phyloP scores from a whole-genome alignment of 2,888 invertebrate species.

The Drosophila recens region DNA sequence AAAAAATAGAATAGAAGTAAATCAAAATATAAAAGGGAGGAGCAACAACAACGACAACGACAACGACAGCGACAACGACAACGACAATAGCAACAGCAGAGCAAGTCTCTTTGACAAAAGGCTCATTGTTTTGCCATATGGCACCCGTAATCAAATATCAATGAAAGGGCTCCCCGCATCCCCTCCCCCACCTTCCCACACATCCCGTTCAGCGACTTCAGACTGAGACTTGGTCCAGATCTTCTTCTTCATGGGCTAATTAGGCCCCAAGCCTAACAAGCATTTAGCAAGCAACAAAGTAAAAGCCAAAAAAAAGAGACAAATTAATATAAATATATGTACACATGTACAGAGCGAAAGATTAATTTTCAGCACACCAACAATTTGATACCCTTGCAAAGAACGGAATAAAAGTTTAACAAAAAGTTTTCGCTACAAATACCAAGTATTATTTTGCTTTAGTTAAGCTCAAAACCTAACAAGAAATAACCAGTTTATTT shows the following conservation, averaged over 20 bases:
- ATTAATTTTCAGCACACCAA: not conserved
- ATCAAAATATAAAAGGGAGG: constrained; percentile 12
- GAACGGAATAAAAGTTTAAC: not conserved
- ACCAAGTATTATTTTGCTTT: too few species aligned
- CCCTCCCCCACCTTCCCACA: not conserved
- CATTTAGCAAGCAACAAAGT: constrained; percentile 12
- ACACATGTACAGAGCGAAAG: not conserved
- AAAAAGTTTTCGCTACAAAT: too few species aligned
- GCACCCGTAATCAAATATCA: constrained; percentile 70
- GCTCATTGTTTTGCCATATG: constrained; percentile 66
- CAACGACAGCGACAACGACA: not conserved
- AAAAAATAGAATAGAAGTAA: constrained; percentile 7
- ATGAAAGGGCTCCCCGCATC: constrained; percentile 45
- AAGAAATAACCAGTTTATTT: too few species aligned
- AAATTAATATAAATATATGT: not conserved
- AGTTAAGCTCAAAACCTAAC: too few species aligned
- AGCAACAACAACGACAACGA: not conserved
- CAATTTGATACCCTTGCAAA: not conserved
- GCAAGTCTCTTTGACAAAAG: constrained; percentile 51
- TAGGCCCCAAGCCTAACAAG: constrained; percentile 49
- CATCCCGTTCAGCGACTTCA: not conserved
- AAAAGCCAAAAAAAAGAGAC: constrained; percentile 6
- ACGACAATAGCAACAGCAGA: not conserved
- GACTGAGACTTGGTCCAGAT: constrained; percentile 30
- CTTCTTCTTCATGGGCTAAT: constrained; percentile 53